Percentiles rank a stretch among this genome's conserved stretches.
Conservation (phyloP, 92 coral and sea anemone species). For the Palythoa caribaeorum region DNA sequence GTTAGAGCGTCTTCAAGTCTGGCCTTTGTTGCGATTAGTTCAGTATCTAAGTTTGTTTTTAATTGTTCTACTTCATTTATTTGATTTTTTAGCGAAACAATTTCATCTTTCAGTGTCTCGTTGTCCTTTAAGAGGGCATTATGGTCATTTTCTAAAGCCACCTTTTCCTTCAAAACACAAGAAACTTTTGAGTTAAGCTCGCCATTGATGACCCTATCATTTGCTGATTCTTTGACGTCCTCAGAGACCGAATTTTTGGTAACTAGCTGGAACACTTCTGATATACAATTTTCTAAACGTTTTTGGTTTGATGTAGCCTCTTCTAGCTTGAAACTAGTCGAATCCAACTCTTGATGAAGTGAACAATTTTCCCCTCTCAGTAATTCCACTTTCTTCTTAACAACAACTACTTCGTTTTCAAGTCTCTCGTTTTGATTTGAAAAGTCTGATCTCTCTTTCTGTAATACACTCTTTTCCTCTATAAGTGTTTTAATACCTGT, state of each 20-base stretch:
- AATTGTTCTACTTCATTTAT: not conserved
- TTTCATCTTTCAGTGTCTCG: constrained; percentile 66
- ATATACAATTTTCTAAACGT: not conserved
- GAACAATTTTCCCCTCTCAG: constrained; percentile 15
- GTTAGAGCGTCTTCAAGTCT: constrained; percentile 28
- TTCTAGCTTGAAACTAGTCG: constrained; percentile 2
- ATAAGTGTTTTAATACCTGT: not conserved
- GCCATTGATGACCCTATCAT: constrained; percentile 4
- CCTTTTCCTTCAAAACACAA: not conserved
- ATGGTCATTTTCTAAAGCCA: constrained; percentile 32
- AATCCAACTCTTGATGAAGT: constrained; percentile 15
- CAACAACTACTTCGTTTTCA: not conserved
- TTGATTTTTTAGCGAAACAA: constrained; percentile 63
- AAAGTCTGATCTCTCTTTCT: constrained; percentile 10
- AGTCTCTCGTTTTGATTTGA: constrained; percentile 11
- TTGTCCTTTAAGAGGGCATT: constrained; percentile 62
- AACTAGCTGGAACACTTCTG: not conserved
- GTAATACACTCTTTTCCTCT: constrained; percentile 15
- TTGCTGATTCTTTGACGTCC: not conserved
- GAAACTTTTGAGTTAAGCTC: constrained; percentile 21
- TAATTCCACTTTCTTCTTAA: not conserved
- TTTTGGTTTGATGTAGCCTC: constrained; percentile 1
- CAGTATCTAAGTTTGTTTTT: constrained; percentile 1
- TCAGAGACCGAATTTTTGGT: not conserved
- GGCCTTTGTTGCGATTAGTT: constrained; percentile 10